These are phyloP conservation scores for Leptarthrus brevirostris DNA, from an alignment of 2,888 invertebrate species.

Conservation along the genomic window DNA sequence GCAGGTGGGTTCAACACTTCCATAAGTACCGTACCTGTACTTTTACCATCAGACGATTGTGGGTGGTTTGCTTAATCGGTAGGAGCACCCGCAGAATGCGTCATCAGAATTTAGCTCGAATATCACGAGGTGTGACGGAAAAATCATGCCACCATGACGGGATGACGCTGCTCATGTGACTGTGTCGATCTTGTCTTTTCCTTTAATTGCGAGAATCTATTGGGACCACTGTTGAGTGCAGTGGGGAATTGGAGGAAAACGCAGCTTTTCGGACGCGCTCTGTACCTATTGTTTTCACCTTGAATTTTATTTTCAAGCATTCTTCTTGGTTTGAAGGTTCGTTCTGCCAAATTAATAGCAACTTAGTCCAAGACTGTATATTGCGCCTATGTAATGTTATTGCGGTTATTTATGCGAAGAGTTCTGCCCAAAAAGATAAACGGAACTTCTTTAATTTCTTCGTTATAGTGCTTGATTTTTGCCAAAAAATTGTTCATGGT, in stretches of 20 bases:
- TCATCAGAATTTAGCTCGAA: conserved; percentile 22
- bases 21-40: background rate
- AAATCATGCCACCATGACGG: conserved; percentile 17
- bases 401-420: too few relatives aligned
- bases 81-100: conserved; percentile 6
- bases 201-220: conserved; percentile 18
- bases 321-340: conserved; percentile 2
- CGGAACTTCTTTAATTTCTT: too few relatives aligned
- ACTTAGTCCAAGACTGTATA: background rate
- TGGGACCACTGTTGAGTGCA: background rate
- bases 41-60: background rate
- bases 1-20: conserved; percentile 5
- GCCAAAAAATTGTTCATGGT: too few relatives aligned
- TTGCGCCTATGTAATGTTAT: too few relatives aligned
- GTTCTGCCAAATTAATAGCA: conserved; percentile 15
- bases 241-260: background rate
- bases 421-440: too few relatives aligned
- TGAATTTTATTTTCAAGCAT: conserved; percentile 9
- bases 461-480: too few relatives aligned
- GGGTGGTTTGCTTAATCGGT: background rate
- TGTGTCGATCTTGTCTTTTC: conserved; percentile 33
- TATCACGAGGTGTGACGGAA: conserved; percentile 24
- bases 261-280: background rate
- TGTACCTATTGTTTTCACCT: conserved; percentile 1
- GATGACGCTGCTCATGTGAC: conserved; percentile 7